Conservation (phyloP, 2,113 vertebrate species). For the Anoura caudifer region DNA sequence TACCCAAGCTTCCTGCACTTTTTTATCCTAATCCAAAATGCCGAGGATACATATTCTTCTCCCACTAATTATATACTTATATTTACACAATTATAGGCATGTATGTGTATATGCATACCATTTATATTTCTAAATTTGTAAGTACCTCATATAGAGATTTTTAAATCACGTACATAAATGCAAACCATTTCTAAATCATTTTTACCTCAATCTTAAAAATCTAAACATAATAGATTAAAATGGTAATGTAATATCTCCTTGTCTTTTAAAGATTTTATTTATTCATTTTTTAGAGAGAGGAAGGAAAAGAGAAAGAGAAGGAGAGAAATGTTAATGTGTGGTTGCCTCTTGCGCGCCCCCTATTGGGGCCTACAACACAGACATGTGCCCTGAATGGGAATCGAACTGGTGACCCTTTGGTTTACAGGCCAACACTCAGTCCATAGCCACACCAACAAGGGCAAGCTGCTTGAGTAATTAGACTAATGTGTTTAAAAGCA, state of each 20-base stretch:
- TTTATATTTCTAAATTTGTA: background rate
- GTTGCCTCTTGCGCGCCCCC: no score
- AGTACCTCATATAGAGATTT: background rate
- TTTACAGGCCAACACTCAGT: no score
- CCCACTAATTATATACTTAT: background rate
- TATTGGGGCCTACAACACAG: no score
- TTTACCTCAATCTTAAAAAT: background rate
- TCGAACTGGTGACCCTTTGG: no score
- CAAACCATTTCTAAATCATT: background rate
- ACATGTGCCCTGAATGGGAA: no score
- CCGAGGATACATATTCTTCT: background rate
- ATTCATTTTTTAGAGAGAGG: no score
- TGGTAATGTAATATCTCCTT: background rate
- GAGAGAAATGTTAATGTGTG: no score
- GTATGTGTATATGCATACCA: background rate
- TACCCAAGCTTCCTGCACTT: background rate
- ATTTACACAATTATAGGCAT: background rate
- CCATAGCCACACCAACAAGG: no score
- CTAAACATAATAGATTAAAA: background rate
- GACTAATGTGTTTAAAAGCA: background rate
- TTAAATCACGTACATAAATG: background rate
- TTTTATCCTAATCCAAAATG: background rate
- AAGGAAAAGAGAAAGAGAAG: no score
- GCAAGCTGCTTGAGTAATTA: background rate
- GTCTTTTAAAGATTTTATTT: no score